Percentiles rank a stretch among this genome's conserved stretches.
These are phyloP conservation scores for Choloepus hoffmanni DNA, from an alignment of 2,113 vertebrate species.

Conservation along the genomic window DNA sequence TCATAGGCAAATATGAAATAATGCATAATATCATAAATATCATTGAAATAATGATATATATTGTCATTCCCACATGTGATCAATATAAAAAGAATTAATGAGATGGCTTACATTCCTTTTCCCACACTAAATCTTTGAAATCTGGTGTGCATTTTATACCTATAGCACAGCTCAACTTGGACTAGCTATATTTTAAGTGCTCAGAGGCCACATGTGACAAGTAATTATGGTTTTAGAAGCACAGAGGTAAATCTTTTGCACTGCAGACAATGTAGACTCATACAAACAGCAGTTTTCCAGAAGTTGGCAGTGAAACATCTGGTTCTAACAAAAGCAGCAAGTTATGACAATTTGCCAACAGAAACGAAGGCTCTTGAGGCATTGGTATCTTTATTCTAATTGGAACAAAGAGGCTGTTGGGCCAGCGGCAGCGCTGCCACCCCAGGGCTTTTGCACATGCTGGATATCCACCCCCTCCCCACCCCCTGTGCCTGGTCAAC, in stretches of 20 bases:
- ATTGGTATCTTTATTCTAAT: not conserved
- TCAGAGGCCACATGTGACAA: not conserved
- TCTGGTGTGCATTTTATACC: not conserved
- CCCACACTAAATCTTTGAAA: not conserved
- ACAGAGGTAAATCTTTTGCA: not conserved
- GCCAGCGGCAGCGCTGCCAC: not conserved
- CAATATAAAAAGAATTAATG: not conserved
- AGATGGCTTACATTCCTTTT: not conserved
- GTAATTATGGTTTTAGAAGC: not conserved
- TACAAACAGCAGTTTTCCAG: not conserved
- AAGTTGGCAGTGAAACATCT: not conserved
- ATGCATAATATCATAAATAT: too few species aligned
- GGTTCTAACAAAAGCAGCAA: slow-evolving; percentile 5
- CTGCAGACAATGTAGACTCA: not conserved
- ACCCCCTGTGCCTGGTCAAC: not conserved
- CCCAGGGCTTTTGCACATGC: not conserved
- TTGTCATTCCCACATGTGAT: not conserved
- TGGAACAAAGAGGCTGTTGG: not conserved
- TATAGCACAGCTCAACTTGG: not conserved
- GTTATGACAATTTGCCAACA: not conserved
- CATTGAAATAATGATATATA: not conserved
- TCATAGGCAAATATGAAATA: too few species aligned
- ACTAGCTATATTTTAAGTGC: not conserved
- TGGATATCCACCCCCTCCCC: not conserved
- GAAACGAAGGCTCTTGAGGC: not conserved